Percentiles rank a stretch among this genome's conserved stretches.
These are phyloP conservation scores for Athripsodes cinereus DNA, from an alignment of 2,888 invertebrate species.

Conservation along the genomic window DNA sequence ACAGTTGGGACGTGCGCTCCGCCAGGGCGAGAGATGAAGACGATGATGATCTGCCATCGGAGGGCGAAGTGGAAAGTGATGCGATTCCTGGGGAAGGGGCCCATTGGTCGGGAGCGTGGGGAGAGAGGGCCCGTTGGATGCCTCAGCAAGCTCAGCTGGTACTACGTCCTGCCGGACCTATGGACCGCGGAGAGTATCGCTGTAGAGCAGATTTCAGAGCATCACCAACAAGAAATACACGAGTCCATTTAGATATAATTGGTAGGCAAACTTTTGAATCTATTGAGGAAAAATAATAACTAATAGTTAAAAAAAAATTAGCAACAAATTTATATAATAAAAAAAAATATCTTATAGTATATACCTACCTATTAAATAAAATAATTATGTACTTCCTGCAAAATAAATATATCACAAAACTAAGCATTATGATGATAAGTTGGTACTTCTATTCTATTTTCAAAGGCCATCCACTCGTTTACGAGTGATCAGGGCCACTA, in stretches of 20 bases:
- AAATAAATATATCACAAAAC: too few relatives aligned
- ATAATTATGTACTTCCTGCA: too few relatives aligned
- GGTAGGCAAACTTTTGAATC: constrained; percentile 61
- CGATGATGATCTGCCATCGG: constrained; percentile 11
- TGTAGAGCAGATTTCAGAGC: constrained; percentile 77
- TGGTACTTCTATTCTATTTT: too few relatives aligned
- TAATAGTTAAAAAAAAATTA: too few relatives aligned
- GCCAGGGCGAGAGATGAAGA: constrained; percentile 33
- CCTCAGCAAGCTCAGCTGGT: constrained; percentile 53
- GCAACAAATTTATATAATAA: too few relatives aligned
- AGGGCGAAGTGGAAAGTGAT: constrained; percentile 23
- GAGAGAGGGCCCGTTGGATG: constrained; percentile 20
- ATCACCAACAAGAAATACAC: constrained; percentile 71
- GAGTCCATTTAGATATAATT: constrained; percentile 66
- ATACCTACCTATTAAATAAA: too few relatives aligned
- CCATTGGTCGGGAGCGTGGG: constrained; percentile 26
- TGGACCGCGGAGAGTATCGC: constrained; percentile 71
- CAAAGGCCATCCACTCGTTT: too few relatives aligned
- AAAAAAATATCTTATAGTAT: too few relatives aligned
- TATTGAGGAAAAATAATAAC: too few relatives aligned
- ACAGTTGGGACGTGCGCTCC: constrained; percentile 58
- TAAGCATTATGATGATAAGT: too few relatives aligned
- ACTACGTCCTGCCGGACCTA: constrained; percentile 60
- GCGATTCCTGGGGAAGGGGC: constrained; percentile 32
- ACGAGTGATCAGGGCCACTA: too few relatives aligned